Base-by-base conservation (phyloP, 2,797 vertebrate genomes). In the Thalassophryne amazonica region DNA sequence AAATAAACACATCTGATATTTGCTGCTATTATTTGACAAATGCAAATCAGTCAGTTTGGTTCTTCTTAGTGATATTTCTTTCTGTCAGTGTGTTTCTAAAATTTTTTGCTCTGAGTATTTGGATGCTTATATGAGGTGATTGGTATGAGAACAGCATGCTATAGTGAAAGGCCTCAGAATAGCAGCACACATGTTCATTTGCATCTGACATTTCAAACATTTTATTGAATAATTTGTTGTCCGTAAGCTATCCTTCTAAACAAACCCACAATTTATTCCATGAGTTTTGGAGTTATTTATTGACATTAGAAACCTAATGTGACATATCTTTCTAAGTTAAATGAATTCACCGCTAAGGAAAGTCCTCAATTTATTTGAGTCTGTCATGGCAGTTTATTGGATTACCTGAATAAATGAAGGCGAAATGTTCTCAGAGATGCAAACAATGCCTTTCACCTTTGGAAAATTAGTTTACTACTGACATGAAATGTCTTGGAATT, bases 341-440 rank as follows among this genome's bases (percentile, higher is more conserved):
- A 76, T 76, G 53, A 0, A 76, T 73, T 81, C 55, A 48, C 35
- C 27, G 22, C 19, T 21, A 45, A 71, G 60, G 74, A 61, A 76
- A 69, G 52, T 76, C 16, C 36, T 72, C 70, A 53, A 56, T 77
- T 72, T 79, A 21, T 66, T 42, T 49, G 38, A 73, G 47, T 17
- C 38, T 43, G 53, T 76, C 30, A 52, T 58, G 72, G 27, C 40
- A 61, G 50, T 47, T 85, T 73, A 89, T 85, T 83, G 53, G 58
- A 86, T 89, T 78, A 74, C 68, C 55, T 75, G 74, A 80, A 80
- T 72, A 59, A 85, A 86, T 79, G 50, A 66, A 81, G 80, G 73
- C 59, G 51, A 64, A 74, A 65, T 52, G 72, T 64, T 67, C 4
- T 1, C 47, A 46, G 53, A 52, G 52, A 45, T 61, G 33, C 62